phyloP scores from a whole-genome alignment of 2,113 vertebrate species.

The Noctilio leporinus region DNA sequence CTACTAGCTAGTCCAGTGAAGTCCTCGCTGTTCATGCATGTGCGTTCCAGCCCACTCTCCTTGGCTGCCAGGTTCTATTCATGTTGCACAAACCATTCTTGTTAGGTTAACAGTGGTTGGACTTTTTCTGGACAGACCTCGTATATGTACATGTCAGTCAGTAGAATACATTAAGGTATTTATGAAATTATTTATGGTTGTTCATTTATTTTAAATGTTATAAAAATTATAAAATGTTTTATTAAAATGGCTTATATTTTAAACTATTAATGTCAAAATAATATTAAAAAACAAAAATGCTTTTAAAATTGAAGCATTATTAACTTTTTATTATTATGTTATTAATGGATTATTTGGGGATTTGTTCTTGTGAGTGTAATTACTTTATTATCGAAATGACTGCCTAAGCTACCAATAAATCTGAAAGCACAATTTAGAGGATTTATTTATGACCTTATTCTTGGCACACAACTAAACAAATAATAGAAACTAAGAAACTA shows the following conservation, averaged over 20 bases:
- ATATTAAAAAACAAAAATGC: neutral
- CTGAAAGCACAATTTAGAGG: conserved; percentile 11
- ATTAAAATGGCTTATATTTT: neutral
- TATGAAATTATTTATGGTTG: neutral
- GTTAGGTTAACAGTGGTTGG: too few relatives aligned
- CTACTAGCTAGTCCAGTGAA: too few relatives aligned
- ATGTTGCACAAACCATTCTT: too few relatives aligned
- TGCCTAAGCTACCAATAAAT: neutral
- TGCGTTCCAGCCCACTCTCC: too few relatives aligned
- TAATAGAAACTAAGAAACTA: neutral
- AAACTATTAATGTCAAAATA: neutral
- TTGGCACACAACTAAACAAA: neutral
- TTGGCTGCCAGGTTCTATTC: too few relatives aligned
- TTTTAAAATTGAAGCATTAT: neutral
- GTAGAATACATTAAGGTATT: neutral
- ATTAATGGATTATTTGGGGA: neutral
- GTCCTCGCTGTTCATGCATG: too few relatives aligned
- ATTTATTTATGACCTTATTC: conserved; percentile 21
- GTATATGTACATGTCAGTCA: neutral
- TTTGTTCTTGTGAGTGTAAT: neutral
- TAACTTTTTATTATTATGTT: neutral
- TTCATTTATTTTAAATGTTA: neutral
- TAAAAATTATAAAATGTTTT: neutral
- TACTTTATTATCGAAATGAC: neutral
- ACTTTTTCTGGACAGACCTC: too few relatives aligned